Evolutionary conservation across 2,888 invertebrate species (phyloP), one percentile per base, ranked within the genome.

Genomic region (Drosophila yooni): DNA sequence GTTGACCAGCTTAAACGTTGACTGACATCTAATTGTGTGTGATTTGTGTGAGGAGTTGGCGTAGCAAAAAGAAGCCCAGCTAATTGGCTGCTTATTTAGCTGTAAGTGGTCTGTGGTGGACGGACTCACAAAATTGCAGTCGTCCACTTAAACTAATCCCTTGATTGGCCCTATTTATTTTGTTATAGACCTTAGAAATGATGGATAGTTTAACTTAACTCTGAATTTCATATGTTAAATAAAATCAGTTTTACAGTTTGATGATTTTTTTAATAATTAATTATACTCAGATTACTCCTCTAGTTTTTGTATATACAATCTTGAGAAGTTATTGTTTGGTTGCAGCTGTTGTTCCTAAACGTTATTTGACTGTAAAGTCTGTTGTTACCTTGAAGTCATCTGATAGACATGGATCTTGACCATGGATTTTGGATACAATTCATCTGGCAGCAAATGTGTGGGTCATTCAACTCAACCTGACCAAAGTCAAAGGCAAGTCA

Each of bases 401-500:
- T 50, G 43, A 33, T 50, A 66, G 79, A 62, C 61, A 50, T 60
- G 61, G 51, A 33, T 65, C 66, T 74, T 83, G 65, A 66, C 74
- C 76, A 68, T 68, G 70, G 71, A 70, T 68, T 72, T 74, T 74
- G 68, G 67, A 65, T 72, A 61, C 53, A 58, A 53, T 70, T 72
- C 62, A 63, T 66, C 65, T 62, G 77, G 56, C 66, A 68, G 65
- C 68, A 57, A 64, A 79, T 75, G 80, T 73, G 57, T 58, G 62
- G 87, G 83, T 85, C 86, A 63, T 84, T 84, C 73, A 84, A 80
- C 83, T 68, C 33, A 40, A 56, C 61, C 73, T 70, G 80, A 71
- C 67, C 60, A 73, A 67, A 86, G 89, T 86, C 80, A 79, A 68
- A 79, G 88, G 73, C 88, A 85, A 88, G 83, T 88, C 84, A 85